Conservation (phyloP, 2,797 vertebrate genomes). For the Ptychobarbus kaznakovi region DNA sequence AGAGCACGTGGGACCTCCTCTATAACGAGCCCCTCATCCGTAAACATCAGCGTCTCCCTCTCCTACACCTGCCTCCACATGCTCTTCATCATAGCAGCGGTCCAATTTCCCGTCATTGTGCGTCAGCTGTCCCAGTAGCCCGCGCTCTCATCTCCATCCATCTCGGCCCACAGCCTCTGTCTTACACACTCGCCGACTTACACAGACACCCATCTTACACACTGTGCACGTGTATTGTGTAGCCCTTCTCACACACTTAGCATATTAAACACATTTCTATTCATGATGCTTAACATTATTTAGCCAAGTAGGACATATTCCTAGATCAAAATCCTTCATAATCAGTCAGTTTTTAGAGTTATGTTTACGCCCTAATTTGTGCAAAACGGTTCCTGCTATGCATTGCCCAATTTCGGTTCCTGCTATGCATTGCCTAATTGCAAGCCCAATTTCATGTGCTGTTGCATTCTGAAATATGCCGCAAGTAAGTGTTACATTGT, state of each 20-base stretch:
- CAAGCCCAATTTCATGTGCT: constrained; percentile 22
- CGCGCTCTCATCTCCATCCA: constrained; percentile 23
- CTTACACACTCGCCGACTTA: background rate
- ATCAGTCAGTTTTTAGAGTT: constrained; percentile 13
- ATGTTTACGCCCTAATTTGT: background rate
- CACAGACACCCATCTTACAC: constrained; percentile 14
- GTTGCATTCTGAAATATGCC: constrained; percentile 22
- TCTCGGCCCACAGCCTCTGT: constrained; percentile 3
- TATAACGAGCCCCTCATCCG: constrained; percentile 23
- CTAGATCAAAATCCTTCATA: constrained; percentile 20
- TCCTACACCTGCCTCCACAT: constrained; percentile 30
- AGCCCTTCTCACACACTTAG: background rate
- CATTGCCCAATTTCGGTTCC: too few relatives aligned
- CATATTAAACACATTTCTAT: constrained; percentile 13
- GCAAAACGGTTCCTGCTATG: constrained; percentile 1
- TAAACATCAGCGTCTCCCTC: constrained; percentile 39
- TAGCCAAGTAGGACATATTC: background rate
- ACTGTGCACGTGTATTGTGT: background rate
- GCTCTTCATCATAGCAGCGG: constrained; percentile 21
- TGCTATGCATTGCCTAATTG: too few relatives aligned
- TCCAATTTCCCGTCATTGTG: constrained; percentile 25
- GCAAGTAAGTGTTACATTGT: background rate
- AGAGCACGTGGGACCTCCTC: constrained; percentile 19
- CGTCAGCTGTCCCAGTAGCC: constrained; percentile 15
- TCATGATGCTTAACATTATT: constrained; percentile 15